Base-by-base conservation (phyloP, 2,113 vertebrate genomes). In the Melanerpes formicivorus region DNA sequence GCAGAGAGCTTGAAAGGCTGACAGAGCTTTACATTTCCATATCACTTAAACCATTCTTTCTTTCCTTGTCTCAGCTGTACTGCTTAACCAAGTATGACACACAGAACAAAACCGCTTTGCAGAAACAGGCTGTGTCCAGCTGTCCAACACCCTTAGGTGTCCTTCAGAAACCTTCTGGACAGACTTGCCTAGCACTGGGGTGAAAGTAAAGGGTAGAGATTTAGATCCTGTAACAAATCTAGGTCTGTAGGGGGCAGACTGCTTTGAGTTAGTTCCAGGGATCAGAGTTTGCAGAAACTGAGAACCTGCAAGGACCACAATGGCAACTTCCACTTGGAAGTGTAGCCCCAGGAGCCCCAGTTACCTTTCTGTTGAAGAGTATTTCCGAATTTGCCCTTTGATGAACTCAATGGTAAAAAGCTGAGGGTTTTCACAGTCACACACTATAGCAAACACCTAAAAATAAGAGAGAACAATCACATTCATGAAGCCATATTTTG, bases 381-480 rank as follows among this genome's bases (percentile, higher is more conserved):
- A 99, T 96, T 98, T 99, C 72, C 98, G 98, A 96, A 99, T 98
- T 94, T 99, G 99, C 63, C 99, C 99, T 96, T 99, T 98, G 96
- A 99, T 99, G 96, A 99, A 99, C 89, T 99, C 99, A 78, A 99
- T 98, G 40, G 98, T 99, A 97, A 99, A 99, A 96, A 99, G 97
- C 94, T 99, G 99, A 78, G 99, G 99, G 94, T 99, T 99, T 96
- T 99, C 99, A 77, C 96, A 96, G 87, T 99, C 99, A 96, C 98
- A 99, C 73, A 99, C 98, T 93, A 99, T 98, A 62, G 99, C 98
- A 97, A 99, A 99, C 52, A 99, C 98, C 99, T 99, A 96, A 81
- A 95, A 69, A 56, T 22, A 56, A 65, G n/a, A 80, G 9, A 54
- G 7, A 77, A 75, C 14, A 3, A 71, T 73, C 29, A 67, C n/a